A percentile compares a stretch with the other conserved stretches of the same genome.
phyloP scores from a whole-genome alignment of 2,888 invertebrate species.

The Ophion slaviceki region DNA sequence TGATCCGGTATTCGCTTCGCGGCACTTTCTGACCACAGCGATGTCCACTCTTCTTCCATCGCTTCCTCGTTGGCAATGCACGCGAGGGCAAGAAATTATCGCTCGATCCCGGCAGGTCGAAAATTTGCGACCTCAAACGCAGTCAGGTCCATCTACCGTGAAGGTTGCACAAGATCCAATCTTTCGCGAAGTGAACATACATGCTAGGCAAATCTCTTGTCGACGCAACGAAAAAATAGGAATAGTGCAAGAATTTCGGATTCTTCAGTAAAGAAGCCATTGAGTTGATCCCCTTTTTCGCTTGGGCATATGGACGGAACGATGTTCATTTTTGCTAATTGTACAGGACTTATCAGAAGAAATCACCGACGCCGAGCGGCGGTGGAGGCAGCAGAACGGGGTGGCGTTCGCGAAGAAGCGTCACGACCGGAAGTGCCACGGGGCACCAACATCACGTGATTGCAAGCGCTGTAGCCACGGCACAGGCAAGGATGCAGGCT shows the following conservation, averaged over 20 bases:
- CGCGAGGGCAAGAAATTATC: background rate
- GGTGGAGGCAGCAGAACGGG: constrained; percentile 79
- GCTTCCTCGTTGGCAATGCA: background rate
- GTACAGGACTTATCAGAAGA: constrained; percentile 82
- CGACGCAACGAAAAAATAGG: background rate
- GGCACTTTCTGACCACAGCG: background rate
- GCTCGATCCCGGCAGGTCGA: background rate
- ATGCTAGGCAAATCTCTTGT: background rate
- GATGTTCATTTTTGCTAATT: constrained; percentile 51
- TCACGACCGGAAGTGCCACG: constrained; percentile 81
- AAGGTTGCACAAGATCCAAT: background rate
- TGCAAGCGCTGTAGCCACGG: constrained; percentile 81
- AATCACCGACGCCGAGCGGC: constrained; percentile 82
- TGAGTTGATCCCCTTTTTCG: no score
- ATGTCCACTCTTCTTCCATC: background rate
- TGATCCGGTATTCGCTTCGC: constrained; percentile 3
- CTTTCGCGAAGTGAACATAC: background rate
- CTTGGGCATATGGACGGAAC: constrained; percentile 6
- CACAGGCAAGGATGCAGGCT: constrained; percentile 92
- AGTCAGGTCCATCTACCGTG: background rate
- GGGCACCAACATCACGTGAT: constrained; percentile 82
- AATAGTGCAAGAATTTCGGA: no score
- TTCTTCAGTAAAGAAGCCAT: no score
- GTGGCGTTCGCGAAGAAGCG: constrained; percentile 82
- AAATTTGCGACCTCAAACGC: background rate